A percentile compares a stretch with the other conserved stretches of the same genome.
phyloP scores from a whole-genome alignment of 2,797 vertebrate species.

The Miopithecus talapoin region DNA sequence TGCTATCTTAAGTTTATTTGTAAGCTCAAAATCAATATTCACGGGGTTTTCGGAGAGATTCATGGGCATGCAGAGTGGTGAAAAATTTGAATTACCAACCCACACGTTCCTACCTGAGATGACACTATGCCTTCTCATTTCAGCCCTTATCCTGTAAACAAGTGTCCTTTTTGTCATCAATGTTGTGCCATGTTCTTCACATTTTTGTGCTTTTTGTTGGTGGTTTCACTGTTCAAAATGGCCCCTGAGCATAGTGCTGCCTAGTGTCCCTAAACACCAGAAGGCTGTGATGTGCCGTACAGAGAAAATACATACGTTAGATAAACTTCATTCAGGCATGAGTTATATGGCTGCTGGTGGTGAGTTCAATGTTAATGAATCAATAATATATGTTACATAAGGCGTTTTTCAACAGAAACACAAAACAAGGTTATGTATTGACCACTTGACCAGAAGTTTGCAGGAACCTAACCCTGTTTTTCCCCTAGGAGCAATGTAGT shows the following conservation, averaged over 20 bases:
- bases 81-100: not conserved
- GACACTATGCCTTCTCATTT: not conserved
- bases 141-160: not conserved
- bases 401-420: not conserved
- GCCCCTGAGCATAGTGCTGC: not conserved
- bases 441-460: not conserved
- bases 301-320: not conserved
- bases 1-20: not conserved
- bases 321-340: not conserved
- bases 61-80: rapidly evolving
- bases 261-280: not conserved
- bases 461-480: not conserved
- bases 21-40: not conserved
- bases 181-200: not conserved
- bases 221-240: not conserved
- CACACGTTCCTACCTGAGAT: not conserved
- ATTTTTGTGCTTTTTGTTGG: not conserved
- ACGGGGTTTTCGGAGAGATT: rapidly evolving
- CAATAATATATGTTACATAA: not conserved
- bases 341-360: not conserved
- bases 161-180: not conserved
- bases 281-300: not conserved
- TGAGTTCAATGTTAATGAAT: not conserved
- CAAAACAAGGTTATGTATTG: not conserved
- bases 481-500: not conserved